Percentiles rank a stretch among this genome's conserved stretches.
phyloP scores from a whole-genome alignment of 1,140 invertebrate species.

The Diabrotica virgifera region DNA sequence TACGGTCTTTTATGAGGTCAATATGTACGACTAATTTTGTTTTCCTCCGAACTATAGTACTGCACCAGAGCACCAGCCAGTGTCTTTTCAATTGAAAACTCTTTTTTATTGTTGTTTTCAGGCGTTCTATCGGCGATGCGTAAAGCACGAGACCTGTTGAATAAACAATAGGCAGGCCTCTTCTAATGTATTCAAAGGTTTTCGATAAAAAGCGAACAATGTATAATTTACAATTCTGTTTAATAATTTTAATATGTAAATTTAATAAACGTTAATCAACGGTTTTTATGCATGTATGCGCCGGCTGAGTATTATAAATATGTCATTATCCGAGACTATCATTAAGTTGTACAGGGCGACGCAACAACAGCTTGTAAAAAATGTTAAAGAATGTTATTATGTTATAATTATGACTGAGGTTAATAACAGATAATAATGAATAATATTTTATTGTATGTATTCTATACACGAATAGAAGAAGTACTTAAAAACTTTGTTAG shows the following conservation, averaged over 20 bases:
- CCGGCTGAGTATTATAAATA: constrained; percentile 13
- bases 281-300: constrained; percentile 16
- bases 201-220: constrained; percentile 10
- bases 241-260: constrained; percentile 17
- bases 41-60: too few species aligned
- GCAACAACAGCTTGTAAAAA: too few species aligned
- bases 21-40: too few species aligned
- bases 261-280: constrained; percentile 5
- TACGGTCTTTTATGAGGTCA: too few species aligned
- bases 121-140: constrained; percentile 5
- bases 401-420: too few species aligned
- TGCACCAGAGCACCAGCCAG: too few species aligned
- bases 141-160: constrained; percentile 9
- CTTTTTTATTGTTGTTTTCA: constrained; percentile 6
- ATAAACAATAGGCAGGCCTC: constrained; percentile 9
- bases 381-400: too few species aligned
- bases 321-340: constrained; percentile 15
- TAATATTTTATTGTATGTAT: too few species aligned
- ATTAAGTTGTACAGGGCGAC: constrained; percentile 4
- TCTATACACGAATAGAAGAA: too few species aligned
- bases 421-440: too few species aligned
- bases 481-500: too few species aligned
- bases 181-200: constrained; percentile 7
- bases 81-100: too few species aligned
- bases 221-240: constrained; percentile 19